Conservation (phyloP, 1,140 invertebrate species). For the Caenorhabditis briggsae region DNA sequence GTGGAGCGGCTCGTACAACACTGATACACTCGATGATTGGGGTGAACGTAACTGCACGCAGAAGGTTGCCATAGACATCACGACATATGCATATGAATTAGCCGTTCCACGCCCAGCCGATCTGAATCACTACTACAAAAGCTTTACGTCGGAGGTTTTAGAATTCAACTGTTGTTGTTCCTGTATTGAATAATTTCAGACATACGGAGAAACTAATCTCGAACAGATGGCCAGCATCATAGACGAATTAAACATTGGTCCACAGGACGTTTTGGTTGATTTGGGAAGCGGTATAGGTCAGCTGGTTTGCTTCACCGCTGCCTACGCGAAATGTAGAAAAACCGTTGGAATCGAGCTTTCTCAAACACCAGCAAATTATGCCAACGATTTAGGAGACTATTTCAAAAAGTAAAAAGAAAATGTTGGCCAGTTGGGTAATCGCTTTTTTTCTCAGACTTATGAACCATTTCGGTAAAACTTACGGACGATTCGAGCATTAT, state of each 20-base stretch:
- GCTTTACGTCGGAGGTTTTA: slow-evolving; percentile 36
- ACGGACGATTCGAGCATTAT: slow-evolving; percentile 68
- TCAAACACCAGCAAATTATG: slow-evolving; percentile 71
- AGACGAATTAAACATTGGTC: slow-evolving; percentile 32
- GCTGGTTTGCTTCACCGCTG: slow-evolving; percentile 52
- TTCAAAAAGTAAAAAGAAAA: background rate
- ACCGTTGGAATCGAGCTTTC: slow-evolving; percentile 75
- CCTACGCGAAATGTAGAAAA: slow-evolving; percentile 59
- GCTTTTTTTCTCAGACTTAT: slow-evolving; percentile 69
- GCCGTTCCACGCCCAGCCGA: slow-evolving; percentile 8
- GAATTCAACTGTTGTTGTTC: background rate
- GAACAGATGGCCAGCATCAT: slow-evolving; percentile 57
- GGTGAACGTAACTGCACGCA: background rate
- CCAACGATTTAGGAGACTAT: slow-evolving; percentile 64
- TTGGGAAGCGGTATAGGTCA: slow-evolving; percentile 62
- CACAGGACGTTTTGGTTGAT: slow-evolving; percentile 61
- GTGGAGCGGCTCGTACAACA: slow-evolving; percentile 44
- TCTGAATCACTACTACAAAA: slow-evolving; percentile 28
- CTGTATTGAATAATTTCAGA: slow-evolving; percentile 2
- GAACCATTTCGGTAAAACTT: slow-evolving; percentile 74
- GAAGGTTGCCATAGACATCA: background rate
- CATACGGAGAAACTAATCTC: slow-evolving; percentile 60
- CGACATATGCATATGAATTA: slow-evolving; percentile 16
- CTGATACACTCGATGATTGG: slow-evolving; percentile 7
- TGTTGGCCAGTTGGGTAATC: background rate